Conservation (phyloP, 1,140 invertebrate genomes). For the Drosophila nannoptera region DNA sequence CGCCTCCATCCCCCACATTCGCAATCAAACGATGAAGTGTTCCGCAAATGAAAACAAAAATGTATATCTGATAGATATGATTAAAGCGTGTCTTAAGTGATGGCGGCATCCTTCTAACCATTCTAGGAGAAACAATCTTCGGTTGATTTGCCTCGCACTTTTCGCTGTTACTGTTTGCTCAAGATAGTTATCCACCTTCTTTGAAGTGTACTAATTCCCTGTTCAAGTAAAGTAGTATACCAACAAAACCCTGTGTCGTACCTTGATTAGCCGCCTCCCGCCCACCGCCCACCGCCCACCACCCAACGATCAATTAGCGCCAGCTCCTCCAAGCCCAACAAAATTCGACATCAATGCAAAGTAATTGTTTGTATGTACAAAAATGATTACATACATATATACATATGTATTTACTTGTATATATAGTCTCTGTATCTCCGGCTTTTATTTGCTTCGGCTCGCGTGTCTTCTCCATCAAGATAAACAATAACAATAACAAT, state of each 20-base stretch:
- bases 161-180: slow-evolving; percentile 8
- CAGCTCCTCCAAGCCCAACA: not conserved
- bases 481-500: slow-evolving; percentile 42
- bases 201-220: slow-evolving; percentile 14
- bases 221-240: slow-evolving; percentile 25
- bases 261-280: not conserved
- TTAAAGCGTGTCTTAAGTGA: slow-evolving; percentile 1
- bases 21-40: not conserved
- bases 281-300: not conserved
- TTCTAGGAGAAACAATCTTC: not conserved
- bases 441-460: no score
- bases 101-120: not conserved
- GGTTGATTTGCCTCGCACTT: not conserved
- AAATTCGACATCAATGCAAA: slow-evolving; percentile 20
- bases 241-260: not conserved
- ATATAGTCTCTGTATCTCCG: no score
- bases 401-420: not conserved
- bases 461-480: slow-evolving; percentile 18
- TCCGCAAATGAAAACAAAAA: not conserved
- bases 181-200: not conserved
- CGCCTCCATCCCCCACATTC: not conserved
- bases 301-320: slow-evolving; percentile 2
- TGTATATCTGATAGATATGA: slow-evolving; percentile 7
- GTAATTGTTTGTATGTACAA: slow-evolving; percentile 16
- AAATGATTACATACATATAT: not conserved